Base-by-base conservation (phyloP, 2,797 vertebrate species). In the Oreortyx pictus region DNA sequence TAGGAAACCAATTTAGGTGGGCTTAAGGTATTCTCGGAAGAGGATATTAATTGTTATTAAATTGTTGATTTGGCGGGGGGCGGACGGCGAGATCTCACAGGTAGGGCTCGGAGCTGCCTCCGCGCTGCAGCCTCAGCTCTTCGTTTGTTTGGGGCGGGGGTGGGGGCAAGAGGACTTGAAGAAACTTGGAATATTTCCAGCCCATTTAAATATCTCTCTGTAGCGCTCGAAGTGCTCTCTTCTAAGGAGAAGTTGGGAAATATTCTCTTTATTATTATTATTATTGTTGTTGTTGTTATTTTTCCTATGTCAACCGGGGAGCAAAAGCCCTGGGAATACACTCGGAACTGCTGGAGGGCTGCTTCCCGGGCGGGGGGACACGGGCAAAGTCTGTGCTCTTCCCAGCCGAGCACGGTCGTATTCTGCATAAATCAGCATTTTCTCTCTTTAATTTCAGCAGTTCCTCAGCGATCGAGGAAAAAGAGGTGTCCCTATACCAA, bases 401-500 rank as follows among this genome's bases (percentile, higher is more conserved):
- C 31, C 50, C 67, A 46, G 57, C 54, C 73, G 37, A 86, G 37
- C 25, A 11, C 50, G 61, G 65, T 70, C 11, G 12, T 60, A 92
- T 67, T 56, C 50, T 65, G 73, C 15, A 17, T 72, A 64, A 89
- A 62, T 67, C 88, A 86, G 67, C 90, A 88, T 94, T 17, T 82
- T 93, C 76, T 97, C 56, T 97, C 89, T 96, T 96, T 87, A 92
- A 87, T 97, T 97, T 78, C 96, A 98, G 97, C 98, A 98, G 97
- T 98, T 97, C 97, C 98, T 96, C 98, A 98, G 90, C 98, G 98
- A 97, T 99, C 99, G 93, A 98, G 99, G 97, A 99, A 99, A 98
- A 99, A 99, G 97, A 98, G 99, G 78, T 99, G 99, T 65, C 99
- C 99, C 39, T 99, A 99, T 96, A 98, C 99, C 96, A 99, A 99